phyloP scores from a whole-genome alignment of 2,113 vertebrate species.

The Xerus inauris region DNA sequence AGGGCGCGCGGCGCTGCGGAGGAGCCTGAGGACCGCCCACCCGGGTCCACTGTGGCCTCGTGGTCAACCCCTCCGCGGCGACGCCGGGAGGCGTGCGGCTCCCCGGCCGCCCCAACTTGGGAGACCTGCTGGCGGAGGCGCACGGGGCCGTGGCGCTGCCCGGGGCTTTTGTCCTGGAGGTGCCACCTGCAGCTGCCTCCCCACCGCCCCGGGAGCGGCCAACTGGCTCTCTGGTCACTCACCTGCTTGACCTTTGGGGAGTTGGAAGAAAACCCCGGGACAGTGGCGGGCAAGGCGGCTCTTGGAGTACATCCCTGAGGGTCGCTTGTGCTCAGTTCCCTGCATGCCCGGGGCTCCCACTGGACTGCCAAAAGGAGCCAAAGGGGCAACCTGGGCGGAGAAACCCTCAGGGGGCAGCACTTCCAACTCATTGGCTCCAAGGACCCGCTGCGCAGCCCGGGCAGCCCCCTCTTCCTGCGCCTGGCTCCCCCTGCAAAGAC shows the following conservation, averaged over 20 bases:
- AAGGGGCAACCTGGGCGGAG: not conserved
- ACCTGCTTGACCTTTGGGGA: not conserved
- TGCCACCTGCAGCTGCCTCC: not conserved
- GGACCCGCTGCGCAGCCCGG: fast-evolving
- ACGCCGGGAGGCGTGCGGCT: fast-evolving
- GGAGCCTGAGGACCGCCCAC: too few relatives aligned
- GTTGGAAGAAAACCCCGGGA: not conserved
- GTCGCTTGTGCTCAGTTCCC: not conserved
- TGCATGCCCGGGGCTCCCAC: not conserved
- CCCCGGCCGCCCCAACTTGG: not conserved
- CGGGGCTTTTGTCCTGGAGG: not conserved
- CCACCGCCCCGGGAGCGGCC: not conserved
- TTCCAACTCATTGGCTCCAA: too few relatives aligned
- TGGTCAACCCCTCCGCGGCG: not conserved
- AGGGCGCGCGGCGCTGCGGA: not conserved
- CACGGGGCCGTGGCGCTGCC: not conserved
- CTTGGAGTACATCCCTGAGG: not conserved
- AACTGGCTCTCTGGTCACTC: not conserved
- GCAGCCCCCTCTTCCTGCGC: not conserved
- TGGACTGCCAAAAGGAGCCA: not conserved
- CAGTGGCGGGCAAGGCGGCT: not conserved
- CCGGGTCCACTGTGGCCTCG: not conserved
- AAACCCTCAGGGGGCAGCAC: too few relatives aligned
- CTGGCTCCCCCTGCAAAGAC: not conserved
- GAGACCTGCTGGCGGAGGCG: not conserved